phyloP scores from a whole-genome alignment of 2,113 vertebrate genomes.

The Pimephales promelas region DNA sequence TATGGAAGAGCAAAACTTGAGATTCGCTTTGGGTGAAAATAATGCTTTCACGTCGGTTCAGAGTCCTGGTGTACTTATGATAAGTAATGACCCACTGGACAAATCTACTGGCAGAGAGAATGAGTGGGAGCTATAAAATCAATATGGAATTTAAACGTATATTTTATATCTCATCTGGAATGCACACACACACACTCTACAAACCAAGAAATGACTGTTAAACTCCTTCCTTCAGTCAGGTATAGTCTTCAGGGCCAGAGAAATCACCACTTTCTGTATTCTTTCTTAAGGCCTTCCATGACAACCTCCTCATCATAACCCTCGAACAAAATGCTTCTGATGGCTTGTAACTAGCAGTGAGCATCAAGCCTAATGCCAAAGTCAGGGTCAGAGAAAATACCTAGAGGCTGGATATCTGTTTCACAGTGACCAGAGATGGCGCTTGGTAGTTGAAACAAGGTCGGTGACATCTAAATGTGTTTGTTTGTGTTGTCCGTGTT shows the following conservation, averaged over 20 bases:
- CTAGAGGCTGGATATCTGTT: constrained; percentile 29
- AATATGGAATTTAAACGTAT: not conserved
- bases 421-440: constrained; percentile 20
- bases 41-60: not conserved
- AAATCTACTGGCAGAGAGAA: not conserved
- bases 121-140: not conserved
- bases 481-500: constrained; percentile 32
- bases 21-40: not conserved
- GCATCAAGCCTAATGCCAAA: constrained; percentile 24
- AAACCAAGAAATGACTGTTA: not conserved
- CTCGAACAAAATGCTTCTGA: constrained; percentile 9
- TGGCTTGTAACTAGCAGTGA: constrained; percentile 41
- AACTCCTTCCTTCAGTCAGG: not conserved
- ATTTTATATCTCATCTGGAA: not conserved
- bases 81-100: constrained; percentile 5
- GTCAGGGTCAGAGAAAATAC: constrained; percentile 38
- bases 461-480: constrained; percentile 21
- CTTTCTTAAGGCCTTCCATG: constrained; percentile 57
- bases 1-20: not conserved
- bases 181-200: too few species aligned
- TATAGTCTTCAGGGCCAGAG: constrained; percentile 23
- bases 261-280: constrained; percentile 34
- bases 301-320: constrained; percentile 43
- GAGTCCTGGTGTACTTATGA: not conserved
- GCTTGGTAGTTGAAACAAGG: constrained; percentile 20